These are phyloP conservation scores for Sweltsa coloradensis DNA, from an alignment of 1,140 invertebrate species.

Conservation along the genomic window DNA sequence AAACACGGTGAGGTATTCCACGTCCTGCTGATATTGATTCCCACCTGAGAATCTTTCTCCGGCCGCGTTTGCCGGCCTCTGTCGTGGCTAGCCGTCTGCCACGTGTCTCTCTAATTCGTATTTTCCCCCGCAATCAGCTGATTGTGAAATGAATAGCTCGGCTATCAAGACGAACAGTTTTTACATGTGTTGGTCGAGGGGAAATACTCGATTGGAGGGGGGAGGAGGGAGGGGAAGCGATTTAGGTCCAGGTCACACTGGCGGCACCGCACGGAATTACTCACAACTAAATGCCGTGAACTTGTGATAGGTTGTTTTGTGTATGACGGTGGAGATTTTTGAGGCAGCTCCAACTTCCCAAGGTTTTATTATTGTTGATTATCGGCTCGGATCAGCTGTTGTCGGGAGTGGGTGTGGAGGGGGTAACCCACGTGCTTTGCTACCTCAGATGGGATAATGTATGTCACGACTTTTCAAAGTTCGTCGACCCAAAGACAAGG, in stretches of 20 bases:
- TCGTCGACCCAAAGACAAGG: too few species aligned
- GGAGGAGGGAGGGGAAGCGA: slow-evolving; percentile 4
- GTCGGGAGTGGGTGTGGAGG: not conserved
- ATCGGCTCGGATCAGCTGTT: slow-evolving; percentile 9
- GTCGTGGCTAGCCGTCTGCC: too few species aligned
- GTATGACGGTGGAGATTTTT: not conserved
- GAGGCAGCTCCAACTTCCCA: slow-evolving; percentile 3
- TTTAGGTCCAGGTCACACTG: slow-evolving; percentile 2
- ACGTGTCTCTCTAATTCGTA: slow-evolving; percentile 7
- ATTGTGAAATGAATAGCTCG: slow-evolving; percentile 10
- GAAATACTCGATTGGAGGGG: not conserved
- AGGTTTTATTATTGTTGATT: slow-evolving; percentile 10
- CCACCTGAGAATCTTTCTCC: too few species aligned
- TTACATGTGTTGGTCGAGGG: slow-evolving; percentile 9
- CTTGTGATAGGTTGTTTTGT: too few species aligned
- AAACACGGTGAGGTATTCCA: too few species aligned
- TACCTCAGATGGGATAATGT: not conserved
- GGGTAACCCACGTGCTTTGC: too few species aligned
- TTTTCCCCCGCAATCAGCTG: slow-evolving; percentile 10
- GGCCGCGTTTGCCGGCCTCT: too few species aligned
- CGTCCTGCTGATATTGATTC: too few species aligned
- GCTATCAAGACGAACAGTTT: slow-evolving; percentile 10
- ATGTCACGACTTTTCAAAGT: not conserved
- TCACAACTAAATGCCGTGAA: not conserved
- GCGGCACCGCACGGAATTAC: slow-evolving; percentile 1